These are phyloP conservation scores for Coregonus ussuriensis DNA, from an alignment of 2,797 vertebrate species.

Conservation along the genomic window DNA sequence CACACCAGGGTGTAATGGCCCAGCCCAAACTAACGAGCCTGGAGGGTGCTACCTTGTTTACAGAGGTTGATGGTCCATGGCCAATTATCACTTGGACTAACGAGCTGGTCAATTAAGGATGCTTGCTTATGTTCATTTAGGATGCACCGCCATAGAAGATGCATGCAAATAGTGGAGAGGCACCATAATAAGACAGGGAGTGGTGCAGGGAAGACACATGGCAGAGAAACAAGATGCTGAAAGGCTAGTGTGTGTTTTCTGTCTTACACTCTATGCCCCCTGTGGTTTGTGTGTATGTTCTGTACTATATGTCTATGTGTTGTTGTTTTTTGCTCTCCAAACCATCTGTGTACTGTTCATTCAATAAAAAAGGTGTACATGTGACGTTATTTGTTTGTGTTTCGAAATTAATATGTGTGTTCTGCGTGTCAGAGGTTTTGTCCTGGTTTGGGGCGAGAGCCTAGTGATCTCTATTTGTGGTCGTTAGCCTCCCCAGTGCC, in stretches of 20 bases:
- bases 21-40: slow-evolving; percentile 63
- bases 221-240: background rate
- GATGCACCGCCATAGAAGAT: slow-evolving; percentile 28
- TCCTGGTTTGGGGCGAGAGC: slow-evolving; percentile 18
- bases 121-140: slow-evolving; percentile 60
- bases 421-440: slow-evolving; percentile 15
- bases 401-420: background rate
- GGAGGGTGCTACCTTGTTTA: slow-evolving; percentile 53
- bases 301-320: too few relatives aligned
- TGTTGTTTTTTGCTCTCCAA: background rate
- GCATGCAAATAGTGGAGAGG: background rate
- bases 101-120: slow-evolving; percentile 62
- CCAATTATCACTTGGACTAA: slow-evolving; percentile 69
- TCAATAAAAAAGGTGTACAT: background rate
- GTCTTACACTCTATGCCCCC: too few relatives aligned
- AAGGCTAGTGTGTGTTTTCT: background rate
- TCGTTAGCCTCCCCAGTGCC: slow-evolving; percentile 41
- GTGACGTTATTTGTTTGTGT: background rate
- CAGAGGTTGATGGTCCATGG: slow-evolving; percentile 61
- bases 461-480: slow-evolving; percentile 55
- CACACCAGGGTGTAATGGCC: slow-evolving; percentile 32
- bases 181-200: background rate
- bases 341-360: background rate
- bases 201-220: too few relatives aligned
- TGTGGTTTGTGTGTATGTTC: background rate